Conservation (phyloP, 2,113 vertebrate species). For the Paracanthobrama guichenoti region DNA sequence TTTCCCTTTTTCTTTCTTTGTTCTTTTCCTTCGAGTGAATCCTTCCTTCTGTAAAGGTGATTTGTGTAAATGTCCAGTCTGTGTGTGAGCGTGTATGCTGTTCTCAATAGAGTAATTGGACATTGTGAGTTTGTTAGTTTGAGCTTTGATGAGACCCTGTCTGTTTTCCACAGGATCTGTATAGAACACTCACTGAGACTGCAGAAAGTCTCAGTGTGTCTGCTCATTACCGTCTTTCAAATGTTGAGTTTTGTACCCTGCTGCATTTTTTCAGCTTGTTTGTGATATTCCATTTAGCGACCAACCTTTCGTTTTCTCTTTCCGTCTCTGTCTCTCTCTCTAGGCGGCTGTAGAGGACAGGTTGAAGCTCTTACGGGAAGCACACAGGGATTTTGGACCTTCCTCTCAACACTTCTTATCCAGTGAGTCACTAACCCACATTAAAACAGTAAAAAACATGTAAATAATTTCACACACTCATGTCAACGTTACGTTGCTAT, state of each 20-base stretch:
- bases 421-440: constrained; percentile 78
- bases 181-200: not conserved
- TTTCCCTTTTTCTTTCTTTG: not conserved
- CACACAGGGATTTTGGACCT: constrained; percentile 92
- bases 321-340: constrained; percentile 33
- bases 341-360: constrained; percentile 91
- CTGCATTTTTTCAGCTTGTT: constrained; percentile 2
- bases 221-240: not conserved
- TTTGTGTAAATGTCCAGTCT: not conserved
- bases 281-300: not conserved
- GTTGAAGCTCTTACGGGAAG: constrained; percentile 91
- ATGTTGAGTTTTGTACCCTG: not conserved
- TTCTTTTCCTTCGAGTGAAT: not conserved
- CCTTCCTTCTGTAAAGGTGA: not conserved
- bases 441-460: constrained; percentile 13
- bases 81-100: not conserved
- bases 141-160: not conserved
- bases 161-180: not conserved
- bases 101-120: not conserved
- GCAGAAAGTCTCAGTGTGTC: not conserved
- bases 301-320: not conserved
- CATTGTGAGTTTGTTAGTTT: too few relatives aligned
- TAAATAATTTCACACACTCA: constrained; percentile 12
- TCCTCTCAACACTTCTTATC: constrained; percentile 95
- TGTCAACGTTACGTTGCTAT: not conserved